These are phyloP conservation scores for Nicator chloris DNA, from an alignment of 2,113 vertebrate species.

Conservation along the genomic window DNA sequence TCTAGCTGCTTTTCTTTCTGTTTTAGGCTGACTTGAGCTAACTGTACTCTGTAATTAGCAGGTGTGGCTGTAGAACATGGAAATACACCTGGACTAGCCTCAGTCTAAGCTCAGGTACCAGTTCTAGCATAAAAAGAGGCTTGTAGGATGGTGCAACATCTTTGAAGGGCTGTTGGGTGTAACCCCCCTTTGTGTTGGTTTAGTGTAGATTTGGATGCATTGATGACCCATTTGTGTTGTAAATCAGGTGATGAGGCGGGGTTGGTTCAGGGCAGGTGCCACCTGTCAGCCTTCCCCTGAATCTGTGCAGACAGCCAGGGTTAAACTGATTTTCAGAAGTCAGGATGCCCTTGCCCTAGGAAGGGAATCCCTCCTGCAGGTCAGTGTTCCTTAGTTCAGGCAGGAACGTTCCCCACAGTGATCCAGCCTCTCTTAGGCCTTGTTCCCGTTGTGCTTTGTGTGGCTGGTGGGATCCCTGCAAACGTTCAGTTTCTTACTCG, in stretches of 20 bases:
- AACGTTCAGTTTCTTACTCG: fast-evolving
- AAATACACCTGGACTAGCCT: background rate
- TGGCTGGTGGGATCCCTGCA: background rate
- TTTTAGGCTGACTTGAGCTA: background rate
- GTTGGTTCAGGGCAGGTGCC: background rate
- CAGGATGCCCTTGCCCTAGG: background rate
- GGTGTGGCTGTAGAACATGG: background rate
- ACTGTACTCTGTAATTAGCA: background rate
- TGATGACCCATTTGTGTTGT: background rate
- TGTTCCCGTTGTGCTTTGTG: fast-evolving
- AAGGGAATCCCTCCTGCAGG: background rate
- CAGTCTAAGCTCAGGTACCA: background rate
- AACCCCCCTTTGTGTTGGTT: too few species aligned
- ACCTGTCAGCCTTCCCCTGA: background rate
- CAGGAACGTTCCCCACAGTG: fast-evolving
- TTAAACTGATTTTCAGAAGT: fast-evolving
- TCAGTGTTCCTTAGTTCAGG: background rate
- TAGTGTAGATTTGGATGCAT: fast-evolving
- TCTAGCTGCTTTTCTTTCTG: background rate
- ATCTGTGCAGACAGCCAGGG: too few species aligned
- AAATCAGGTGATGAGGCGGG: background rate
- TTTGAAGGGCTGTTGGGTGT: background rate
- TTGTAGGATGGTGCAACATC: background rate
- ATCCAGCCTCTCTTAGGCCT: background rate
- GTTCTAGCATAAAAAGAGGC: background rate